phyloP scores from a whole-genome alignment of 2,888 invertebrate genomes.

The Drosophila mulleri region DNA sequence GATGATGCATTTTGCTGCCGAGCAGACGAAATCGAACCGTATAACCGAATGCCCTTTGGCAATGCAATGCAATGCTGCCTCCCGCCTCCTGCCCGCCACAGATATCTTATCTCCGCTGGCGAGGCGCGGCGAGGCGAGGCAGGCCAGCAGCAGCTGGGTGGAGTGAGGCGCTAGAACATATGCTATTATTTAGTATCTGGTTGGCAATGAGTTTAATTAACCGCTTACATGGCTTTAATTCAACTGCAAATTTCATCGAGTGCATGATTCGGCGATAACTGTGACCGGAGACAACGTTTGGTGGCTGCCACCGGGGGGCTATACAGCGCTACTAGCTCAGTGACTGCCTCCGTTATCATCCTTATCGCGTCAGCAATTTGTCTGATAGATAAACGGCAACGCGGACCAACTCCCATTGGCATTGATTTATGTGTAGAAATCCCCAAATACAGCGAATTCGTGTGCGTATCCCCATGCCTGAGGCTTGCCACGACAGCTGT shows the following conservation, averaged over 20 bases:
- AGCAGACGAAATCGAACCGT: slow-evolving; percentile 38
- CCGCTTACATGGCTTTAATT: slow-evolving; percentile 79
- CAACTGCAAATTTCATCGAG: slow-evolving; percentile 61
- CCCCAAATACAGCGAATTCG: slow-evolving; percentile 12
- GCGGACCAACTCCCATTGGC: slow-evolving; percentile 58
- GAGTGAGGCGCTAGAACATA: slow-evolving; percentile 62
- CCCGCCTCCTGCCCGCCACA: neutral
- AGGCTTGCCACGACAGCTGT: slow-evolving; percentile 15
- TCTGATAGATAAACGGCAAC: slow-evolving; percentile 45
- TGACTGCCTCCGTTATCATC: slow-evolving; percentile 35
- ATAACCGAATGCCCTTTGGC: slow-evolving; percentile 41
- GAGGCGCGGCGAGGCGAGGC: no score
- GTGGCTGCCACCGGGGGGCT: slow-evolving; percentile 39
- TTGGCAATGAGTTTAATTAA: slow-evolving; percentile 71
- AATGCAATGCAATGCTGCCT: neutral
- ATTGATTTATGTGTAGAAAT: slow-evolving; percentile 67
- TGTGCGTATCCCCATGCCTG: neutral
- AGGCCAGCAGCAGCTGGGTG: no score
- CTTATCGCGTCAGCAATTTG: slow-evolving; percentile 67
- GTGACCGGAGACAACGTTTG: slow-evolving; percentile 56
- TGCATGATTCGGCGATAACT: slow-evolving; percentile 56
- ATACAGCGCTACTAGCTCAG: slow-evolving; percentile 30
- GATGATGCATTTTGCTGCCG: slow-evolving; percentile 57
- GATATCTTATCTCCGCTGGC: no score
- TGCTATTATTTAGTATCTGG: slow-evolving; percentile 69